phyloP scores from a whole-genome alignment of 2,113 vertebrate genomes.

The Melanocharis versteri region DNA sequence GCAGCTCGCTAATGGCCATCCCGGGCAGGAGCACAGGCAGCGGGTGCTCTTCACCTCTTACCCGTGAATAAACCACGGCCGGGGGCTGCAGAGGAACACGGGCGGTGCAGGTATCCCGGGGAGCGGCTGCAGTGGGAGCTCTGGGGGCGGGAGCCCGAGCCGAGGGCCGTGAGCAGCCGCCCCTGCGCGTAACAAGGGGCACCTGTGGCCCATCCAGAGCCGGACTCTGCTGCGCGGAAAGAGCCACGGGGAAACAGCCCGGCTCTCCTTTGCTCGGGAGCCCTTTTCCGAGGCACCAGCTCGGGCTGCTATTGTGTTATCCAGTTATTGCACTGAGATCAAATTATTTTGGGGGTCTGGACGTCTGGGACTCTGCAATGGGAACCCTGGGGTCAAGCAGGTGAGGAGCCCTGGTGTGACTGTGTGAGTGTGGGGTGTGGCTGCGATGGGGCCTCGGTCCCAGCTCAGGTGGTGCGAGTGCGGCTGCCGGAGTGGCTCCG shows the following conservation, averaged over 20 bases:
- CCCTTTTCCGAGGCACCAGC: accelerated
- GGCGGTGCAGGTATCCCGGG: background rate
- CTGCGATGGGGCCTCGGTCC: accelerated
- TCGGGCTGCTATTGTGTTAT: accelerated
- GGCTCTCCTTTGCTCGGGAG: accelerated
- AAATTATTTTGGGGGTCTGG: too few species aligned
- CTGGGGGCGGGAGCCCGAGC: background rate
- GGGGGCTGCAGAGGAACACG: accelerated
- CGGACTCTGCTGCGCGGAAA: accelerated
- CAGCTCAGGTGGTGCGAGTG: background rate
- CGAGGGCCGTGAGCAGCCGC: accelerated
- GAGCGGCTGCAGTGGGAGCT: background rate
- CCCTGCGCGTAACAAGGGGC: background rate
- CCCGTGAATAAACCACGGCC: accelerated
- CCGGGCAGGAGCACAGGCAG: background rate
- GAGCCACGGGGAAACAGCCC: accelerated
- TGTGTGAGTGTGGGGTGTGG: background rate
- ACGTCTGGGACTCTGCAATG: accelerated
- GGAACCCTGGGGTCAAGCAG: accelerated
- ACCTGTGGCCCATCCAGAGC: accelerated
- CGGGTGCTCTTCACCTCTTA: background rate
- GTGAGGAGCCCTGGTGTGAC: background rate
- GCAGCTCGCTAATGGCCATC: background rate
- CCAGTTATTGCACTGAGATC: background rate
- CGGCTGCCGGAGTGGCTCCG: background rate